A percentile compares a stretch with the other conserved stretches of the same genome.
Conservation (phyloP, 2,113 vertebrate genomes). For the Piliocolobus tephrosceles region DNA sequence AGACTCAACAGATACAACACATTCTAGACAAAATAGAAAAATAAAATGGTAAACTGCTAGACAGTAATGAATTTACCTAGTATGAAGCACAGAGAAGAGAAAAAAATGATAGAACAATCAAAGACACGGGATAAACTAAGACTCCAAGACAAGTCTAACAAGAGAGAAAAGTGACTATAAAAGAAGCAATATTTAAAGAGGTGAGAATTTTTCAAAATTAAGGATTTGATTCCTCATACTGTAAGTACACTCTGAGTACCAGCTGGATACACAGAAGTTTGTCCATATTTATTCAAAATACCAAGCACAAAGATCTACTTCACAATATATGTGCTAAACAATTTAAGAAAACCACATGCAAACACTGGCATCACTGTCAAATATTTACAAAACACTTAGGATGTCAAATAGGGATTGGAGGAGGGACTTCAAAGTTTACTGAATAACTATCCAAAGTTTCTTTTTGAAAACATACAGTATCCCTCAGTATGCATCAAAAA, state of each 20-base stretch:
- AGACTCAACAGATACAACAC: neutral
- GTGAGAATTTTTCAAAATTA: constrained; percentile 14
- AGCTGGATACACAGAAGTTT: neutral
- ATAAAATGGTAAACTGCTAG: neutral
- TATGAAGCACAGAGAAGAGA: neutral
- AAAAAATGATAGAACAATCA: neutral
- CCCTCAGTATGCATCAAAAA: neutral
- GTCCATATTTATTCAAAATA: neutral
- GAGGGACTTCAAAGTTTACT: neutral
- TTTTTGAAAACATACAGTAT: neutral
- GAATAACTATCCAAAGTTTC: neutral
- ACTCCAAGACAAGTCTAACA: neutral
- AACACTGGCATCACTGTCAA: neutral
- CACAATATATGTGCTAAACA: neutral
- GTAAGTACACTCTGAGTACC: neutral
- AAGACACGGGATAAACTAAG: neutral
- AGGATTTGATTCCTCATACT: neutral
- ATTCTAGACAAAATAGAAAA: neutral
- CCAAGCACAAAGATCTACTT: neutral
- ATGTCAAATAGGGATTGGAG: accelerated
- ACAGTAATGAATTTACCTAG: neutral
- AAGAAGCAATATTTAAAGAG: neutral
- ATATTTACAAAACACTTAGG: neutral
- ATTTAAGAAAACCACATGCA: constrained; percentile 15
- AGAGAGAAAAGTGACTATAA: neutral